phyloP scores from a whole-genome alignment of 1,140 invertebrate species.

The Nixonia krombeini region DNA sequence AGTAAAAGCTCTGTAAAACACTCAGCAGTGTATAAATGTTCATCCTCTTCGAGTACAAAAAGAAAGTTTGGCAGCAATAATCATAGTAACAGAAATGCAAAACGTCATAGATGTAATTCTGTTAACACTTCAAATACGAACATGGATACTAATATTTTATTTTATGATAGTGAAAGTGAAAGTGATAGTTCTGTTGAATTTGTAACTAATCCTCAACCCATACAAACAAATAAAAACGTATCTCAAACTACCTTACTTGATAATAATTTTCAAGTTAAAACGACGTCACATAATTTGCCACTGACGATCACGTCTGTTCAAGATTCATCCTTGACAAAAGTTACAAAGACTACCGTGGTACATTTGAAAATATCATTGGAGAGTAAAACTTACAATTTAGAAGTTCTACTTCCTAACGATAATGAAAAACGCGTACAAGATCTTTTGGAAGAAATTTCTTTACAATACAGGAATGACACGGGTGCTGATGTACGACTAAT shows the following conservation, averaged over 20 bases:
- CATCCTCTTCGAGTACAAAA: conserved; percentile 9
- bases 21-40: neutral
- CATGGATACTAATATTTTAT: no score
- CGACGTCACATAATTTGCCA: conserved; percentile 23
- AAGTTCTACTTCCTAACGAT: conserved; percentile 48
- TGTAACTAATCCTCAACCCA: no score
- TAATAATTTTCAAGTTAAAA: neutral
- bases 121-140: conserved; percentile 2
- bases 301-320: conserved; percentile 16
- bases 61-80: conserved; percentile 31
- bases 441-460: conserved; percentile 33
- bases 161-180: neutral
- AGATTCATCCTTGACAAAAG: neutral
- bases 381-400: conserved; percentile 44
- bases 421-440: conserved; percentile 23
- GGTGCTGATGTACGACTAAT: conserved; percentile 49
- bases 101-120: conserved; percentile 19
- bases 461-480: conserved; percentile 51
- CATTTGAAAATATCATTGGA: conserved; percentile 52
- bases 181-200: no score
- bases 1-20: neutral
- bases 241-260: conserved; percentile 7
- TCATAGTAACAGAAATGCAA: conserved; percentile 21
- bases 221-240: conserved; percentile 3
- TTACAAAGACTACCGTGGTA: conserved; percentile 7